These are phyloP conservation scores for Drosophila kanekoi DNA, from an alignment of 2,888 invertebrate genomes.

Conservation along the genomic window DNA sequence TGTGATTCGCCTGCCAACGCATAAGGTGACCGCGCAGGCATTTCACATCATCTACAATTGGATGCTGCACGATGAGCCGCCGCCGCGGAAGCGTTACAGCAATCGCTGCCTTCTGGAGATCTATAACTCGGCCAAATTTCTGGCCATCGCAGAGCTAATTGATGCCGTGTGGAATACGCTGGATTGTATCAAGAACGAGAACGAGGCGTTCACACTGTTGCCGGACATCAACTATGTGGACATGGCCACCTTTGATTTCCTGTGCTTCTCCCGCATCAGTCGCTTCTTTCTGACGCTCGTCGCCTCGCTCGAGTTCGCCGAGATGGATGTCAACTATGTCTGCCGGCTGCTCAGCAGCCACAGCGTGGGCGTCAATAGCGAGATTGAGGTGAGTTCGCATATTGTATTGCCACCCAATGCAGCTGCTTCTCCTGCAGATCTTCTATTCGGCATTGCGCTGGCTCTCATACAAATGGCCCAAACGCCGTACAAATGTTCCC, in stretches of 20 bases:
- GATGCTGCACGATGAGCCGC: constrained; percentile 31
- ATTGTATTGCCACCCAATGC: neutral
- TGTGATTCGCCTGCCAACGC: constrained; percentile 18
- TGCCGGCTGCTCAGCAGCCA: constrained; percentile 30
- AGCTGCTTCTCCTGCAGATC: constrained; percentile 23
- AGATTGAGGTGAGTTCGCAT: constrained; percentile 46
- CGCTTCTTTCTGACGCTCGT: constrained; percentile 50
- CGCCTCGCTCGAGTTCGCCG: constrained; percentile 45
- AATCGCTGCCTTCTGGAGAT: constrained; percentile 35
- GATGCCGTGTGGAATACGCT: constrained; percentile 17
- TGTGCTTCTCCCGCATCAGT: constrained; percentile 40
- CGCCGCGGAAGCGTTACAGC: neutral
- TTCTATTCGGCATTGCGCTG: constrained; percentile 55
- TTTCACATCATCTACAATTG: constrained; percentile 51
- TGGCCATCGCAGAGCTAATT: constrained; percentile 29
- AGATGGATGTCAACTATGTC: constrained; percentile 15
- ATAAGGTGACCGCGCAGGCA: constrained; percentile 32
- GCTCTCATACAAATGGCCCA: constrained; percentile 45
- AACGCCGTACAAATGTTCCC: constrained; percentile 2
- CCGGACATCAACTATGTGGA: constrained; percentile 6
- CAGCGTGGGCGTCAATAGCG: constrained; percentile 55
- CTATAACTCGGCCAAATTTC: constrained; percentile 36
- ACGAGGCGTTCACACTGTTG: constrained; percentile 23
- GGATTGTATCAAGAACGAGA: constrained; percentile 24
- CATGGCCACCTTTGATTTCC: constrained; percentile 12